A percentile compares a stretch with the other conserved stretches of the same genome.
These are phyloP conservation scores for Girardinus metallicus DNA, from an alignment of 2,797 vertebrate species.

Conservation along the genomic window DNA sequence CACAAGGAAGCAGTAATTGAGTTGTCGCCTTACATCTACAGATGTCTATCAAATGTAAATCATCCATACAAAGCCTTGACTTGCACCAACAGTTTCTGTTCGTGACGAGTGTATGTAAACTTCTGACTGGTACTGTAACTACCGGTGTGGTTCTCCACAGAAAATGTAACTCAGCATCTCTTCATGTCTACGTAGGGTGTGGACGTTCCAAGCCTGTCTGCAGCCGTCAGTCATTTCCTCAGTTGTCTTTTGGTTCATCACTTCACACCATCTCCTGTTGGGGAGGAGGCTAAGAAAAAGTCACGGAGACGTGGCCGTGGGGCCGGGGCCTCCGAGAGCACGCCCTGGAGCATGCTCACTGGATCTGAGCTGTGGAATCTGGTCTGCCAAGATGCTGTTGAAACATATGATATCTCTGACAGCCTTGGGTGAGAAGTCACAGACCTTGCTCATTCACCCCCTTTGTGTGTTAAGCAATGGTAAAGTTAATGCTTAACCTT, in stretches of 20 bases:
- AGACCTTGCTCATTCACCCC: slow-evolving; percentile 14
- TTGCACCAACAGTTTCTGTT: not conserved
- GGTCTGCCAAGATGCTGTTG: slow-evolving; percentile 79
- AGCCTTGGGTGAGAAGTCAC: slow-evolving; percentile 71
- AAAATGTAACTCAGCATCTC: slow-evolving; percentile 18
- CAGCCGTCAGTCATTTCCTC: slow-evolving; percentile 85
- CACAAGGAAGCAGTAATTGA: not conserved
- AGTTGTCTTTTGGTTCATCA: slow-evolving; percentile 83
- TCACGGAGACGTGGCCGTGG: slow-evolving; percentile 79
- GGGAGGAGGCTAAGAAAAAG: slow-evolving; percentile 78
- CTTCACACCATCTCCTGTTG: slow-evolving; percentile 64
- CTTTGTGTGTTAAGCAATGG: slow-evolving; percentile 13
- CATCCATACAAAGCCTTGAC: not conserved
- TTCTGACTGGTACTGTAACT: not conserved
- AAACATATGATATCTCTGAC: slow-evolving; percentile 80
- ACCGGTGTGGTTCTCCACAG: not conserved
- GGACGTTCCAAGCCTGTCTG: slow-evolving; percentile 80
- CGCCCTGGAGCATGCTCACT: slow-evolving; percentile 67
- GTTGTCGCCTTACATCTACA: not conserved
- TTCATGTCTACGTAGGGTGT: slow-evolving; percentile 74
- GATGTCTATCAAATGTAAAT: not conserved
- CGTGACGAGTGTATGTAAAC: not conserved
- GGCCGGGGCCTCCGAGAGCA: slow-evolving; percentile 61
- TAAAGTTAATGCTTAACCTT: not conserved
- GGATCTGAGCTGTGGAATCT: slow-evolving; percentile 84